phyloP scores from a whole-genome alignment of 30 jellyfish, hydroid and myxozoan species.

The Morbakka virulenta region DNA sequence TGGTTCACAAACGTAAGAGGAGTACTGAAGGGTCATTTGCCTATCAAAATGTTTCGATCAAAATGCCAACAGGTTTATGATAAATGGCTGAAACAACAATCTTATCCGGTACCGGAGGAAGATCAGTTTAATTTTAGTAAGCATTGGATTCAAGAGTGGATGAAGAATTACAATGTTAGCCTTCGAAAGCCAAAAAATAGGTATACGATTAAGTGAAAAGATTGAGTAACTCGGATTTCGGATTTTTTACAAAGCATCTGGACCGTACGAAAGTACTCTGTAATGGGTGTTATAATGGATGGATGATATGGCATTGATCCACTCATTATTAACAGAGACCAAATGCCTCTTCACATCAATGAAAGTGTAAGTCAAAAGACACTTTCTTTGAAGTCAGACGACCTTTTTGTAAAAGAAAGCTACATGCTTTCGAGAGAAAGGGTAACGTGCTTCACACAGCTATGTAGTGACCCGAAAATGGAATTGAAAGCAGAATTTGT shows the following conservation, averaged over 20 bases:
- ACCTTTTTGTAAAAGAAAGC: conserved; percentile 33
- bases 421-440: conserved; percentile 58
- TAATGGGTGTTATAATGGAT: conserved; percentile 34
- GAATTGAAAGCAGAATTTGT: no score
- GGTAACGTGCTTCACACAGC: conserved; percentile 50
- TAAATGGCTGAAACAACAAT: no score
- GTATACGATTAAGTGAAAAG: conserved; percentile 40
- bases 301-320: conserved; percentile 55
- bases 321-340: conserved; percentile 37
- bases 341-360: no score
- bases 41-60: conserved; percentile 8
- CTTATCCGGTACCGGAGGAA: conserved; percentile 17
- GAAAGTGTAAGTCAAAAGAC: no score
- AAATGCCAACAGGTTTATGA: no score
- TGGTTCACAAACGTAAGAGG: no score
- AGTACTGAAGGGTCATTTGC: conserved; percentile 50
- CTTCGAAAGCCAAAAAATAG: conserved; percentile 68
- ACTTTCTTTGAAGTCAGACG: no score
- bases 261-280: conserved; percentile 64
- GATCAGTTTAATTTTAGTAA: conserved; percentile 27
- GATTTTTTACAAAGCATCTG: conserved; percentile 32
- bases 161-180: conserved; percentile 47
- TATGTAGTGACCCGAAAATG: no score
- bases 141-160: conserved; percentile 57
- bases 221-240: conserved; percentile 25